Evolutionary conservation across 2,888 invertebrate species (phyloP).

Genomic region (Bugula neritina): DNA sequence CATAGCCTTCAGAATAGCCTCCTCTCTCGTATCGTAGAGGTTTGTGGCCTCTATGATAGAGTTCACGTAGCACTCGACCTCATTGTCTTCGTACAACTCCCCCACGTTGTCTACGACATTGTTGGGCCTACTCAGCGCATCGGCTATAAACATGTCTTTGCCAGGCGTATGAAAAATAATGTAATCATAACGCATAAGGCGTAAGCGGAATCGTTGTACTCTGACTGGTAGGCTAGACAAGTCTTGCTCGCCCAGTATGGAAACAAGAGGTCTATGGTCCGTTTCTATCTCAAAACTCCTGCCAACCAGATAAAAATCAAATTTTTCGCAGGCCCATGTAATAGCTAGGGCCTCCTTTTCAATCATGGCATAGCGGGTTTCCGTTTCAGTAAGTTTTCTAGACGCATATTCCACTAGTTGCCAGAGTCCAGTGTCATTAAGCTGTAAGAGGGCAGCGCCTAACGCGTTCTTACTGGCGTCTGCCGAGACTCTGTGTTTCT

Average conservation of each 20-base stretch:
- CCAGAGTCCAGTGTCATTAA: background rate
- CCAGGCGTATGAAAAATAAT: background rate
- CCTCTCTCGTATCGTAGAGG: too few relatives aligned
- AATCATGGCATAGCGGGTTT: background rate
- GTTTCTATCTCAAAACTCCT: background rate
- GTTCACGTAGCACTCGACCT: background rate
- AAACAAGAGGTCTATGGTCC: background rate
- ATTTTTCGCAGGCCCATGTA: background rate
- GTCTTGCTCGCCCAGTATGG: background rate
- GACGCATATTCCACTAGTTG: background rate
- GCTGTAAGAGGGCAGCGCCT: background rate
- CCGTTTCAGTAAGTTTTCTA: background rate
- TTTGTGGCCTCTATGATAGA: too few relatives aligned
- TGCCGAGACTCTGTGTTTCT: background rate
- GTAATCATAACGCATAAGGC: background rate
- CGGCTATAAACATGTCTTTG: background rate
- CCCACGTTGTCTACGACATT: background rate
- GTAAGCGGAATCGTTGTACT: background rate
- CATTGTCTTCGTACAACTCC: background rate
- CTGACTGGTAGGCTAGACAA: background rate
- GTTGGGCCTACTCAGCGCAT: background rate
- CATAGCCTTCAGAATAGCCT: too few relatives aligned
- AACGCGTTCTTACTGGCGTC: background rate
- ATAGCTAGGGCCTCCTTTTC: background rate
- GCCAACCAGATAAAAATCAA: background rate